phyloP scores from a whole-genome alignment of 1,140 invertebrate species.

The Drosophila kohkoa region DNA sequence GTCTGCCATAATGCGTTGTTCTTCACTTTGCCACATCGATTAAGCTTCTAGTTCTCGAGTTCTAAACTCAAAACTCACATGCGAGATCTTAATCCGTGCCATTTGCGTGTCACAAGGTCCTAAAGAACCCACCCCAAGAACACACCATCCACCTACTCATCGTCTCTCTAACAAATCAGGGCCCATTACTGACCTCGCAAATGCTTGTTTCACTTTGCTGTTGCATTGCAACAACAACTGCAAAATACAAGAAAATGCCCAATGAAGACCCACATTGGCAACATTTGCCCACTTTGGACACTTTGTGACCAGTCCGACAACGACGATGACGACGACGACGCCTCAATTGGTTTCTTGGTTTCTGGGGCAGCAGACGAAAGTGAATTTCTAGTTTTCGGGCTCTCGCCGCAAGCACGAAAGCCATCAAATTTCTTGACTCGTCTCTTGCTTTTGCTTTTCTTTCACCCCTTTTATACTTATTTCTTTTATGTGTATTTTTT shows the following conservation, averaged over 20 bases:
- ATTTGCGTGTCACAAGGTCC: slow-evolving; percentile 44
- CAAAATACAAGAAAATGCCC: slow-evolving; percentile 6
- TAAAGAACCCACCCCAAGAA: slow-evolving; percentile 6
- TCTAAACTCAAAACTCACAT: slow-evolving; percentile 35
- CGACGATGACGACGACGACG: slow-evolving; percentile 11
- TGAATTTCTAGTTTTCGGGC: slow-evolving; percentile 58
- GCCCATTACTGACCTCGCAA: slow-evolving; percentile 63
- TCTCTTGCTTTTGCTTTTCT: slow-evolving; percentile 23
- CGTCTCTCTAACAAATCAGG: slow-evolving; percentile 34
- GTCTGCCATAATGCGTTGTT: slow-evolving; percentile 12
- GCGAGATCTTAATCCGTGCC: slow-evolving; percentile 36
- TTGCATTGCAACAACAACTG: slow-evolving; percentile 8
- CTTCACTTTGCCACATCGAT: slow-evolving; percentile 29
- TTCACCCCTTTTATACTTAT: slow-evolving; percentile 4
- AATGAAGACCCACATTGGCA: slow-evolving; percentile 57
- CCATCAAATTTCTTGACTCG: slow-evolving; percentile 50
- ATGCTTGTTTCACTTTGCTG: slow-evolving; percentile 30
- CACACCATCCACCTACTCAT: background rate
- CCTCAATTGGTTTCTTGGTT: slow-evolving; percentile 67
- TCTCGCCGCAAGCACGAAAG: slow-evolving; percentile 54
- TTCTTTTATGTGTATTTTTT: background rate
- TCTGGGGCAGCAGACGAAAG: slow-evolving; percentile 68
- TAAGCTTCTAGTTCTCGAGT: background rate
- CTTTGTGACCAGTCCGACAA: slow-evolving; percentile 8
- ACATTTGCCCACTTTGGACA: slow-evolving; percentile 10